phyloP scores from a whole-genome alignment of 2,888 invertebrate genomes.

The Tipula helvola region DNA sequence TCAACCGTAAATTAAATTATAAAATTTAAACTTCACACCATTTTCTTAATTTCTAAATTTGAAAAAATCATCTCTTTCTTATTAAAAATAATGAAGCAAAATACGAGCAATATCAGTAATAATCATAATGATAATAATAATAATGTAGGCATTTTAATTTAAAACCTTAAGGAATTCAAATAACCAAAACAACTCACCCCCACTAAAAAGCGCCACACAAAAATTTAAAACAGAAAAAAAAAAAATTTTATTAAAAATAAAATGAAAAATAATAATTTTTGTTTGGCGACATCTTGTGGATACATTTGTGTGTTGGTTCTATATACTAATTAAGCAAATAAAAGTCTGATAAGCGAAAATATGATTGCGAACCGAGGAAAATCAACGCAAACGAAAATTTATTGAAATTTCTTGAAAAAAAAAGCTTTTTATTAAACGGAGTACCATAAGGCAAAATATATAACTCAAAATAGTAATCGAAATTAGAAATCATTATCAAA shows the following conservation, averaged over 20 bases:
- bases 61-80: background rate
- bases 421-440: background rate
- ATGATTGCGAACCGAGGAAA: background rate
- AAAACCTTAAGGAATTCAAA: background rate
- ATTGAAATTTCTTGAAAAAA: background rate
- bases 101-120: background rate
- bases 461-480: background rate
- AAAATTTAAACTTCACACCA: background rate
- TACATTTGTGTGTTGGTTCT: background rate
- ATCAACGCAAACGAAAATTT: background rate
- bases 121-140: background rate
- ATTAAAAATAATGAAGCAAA: background rate
- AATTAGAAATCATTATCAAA: no score
- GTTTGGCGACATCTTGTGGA: background rate
- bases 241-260: background rate
- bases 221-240: background rate
- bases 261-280: constrained; percentile 4
- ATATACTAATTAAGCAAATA: background rate
- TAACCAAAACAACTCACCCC: background rate
- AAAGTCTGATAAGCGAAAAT: background rate
- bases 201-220: background rate
- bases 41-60: background rate
- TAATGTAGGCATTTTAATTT: background rate
- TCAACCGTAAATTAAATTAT: background rate
- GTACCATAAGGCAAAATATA: background rate